Base-by-base conservation (phyloP, 2,888 invertebrate species). In the Zaprionus bogoriensis region DNA sequence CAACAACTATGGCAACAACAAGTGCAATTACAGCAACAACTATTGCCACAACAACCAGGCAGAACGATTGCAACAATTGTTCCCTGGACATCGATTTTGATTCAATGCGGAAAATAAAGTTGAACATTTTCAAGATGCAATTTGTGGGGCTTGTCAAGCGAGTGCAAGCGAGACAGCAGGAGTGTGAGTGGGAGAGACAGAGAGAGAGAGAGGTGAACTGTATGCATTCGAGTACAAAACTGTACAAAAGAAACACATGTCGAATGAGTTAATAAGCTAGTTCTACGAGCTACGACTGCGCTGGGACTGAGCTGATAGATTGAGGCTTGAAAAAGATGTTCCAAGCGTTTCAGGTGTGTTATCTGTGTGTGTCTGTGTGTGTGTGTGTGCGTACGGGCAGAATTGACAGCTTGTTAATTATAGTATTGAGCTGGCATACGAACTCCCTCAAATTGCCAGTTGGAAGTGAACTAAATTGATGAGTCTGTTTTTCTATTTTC, bases 21-120 rank as follows among this genome's bases (percentile, higher is more conserved):
- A 22, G 51, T 9, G n/a, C 20, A 10, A 47, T 46, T 46, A 27
- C 28, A 23, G 22, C 47, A 47, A 7, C 32, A 22, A 14, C n/a
- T 39, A 23, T 17, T 30, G 17, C 46, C 28, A 20, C 30, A 25
- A 10, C 28, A 39, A 32, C 52, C 28, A 46, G 17, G n/a, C 41
- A 36, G 14, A 28, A 14, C 10, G 19, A 27, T 12, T 6, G 22
- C 46, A 65, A 58, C 63, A 58, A 71, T 63, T 73, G 74, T 28
- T 63, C 71, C 71, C 74, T 52, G 63, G 58, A 57, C 68, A 68
- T 67, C 71, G 68, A 71, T 73, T 71, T 73, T 71, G 62, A 67
- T 63, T 71, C 68, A 71, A 73, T 71, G 74, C 48, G 12, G 38
- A 42, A 32, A 67, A 70, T 70, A 70, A 62, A 61, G 61, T 70